phyloP scores from a whole-genome alignment of 2,113 vertebrate genomes.

The Ctenodactylus gundi region DNA sequence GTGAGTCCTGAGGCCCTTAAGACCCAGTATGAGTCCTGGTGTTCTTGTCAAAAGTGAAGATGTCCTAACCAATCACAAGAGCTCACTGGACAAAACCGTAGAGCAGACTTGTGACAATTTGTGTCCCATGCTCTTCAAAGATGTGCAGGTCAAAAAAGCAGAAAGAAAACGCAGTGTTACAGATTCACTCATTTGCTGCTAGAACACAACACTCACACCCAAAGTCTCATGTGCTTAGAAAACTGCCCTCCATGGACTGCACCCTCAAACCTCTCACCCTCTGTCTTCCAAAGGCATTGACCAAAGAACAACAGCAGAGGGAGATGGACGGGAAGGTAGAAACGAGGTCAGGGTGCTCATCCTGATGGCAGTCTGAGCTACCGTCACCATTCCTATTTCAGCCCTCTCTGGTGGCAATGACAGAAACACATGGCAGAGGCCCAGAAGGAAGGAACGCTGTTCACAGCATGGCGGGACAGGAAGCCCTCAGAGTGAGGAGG shows the following conservation, averaged over 20 bases:
- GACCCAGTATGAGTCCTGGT: background rate
- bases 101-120: background rate
- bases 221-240: background rate
- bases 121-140: background rate
- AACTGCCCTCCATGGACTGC: background rate
- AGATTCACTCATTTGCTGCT: too few relatives aligned
- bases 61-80: background rate
- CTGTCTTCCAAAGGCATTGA: background rate
- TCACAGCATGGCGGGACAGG: too few relatives aligned
- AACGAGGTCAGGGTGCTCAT: too few relatives aligned
- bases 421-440: too few relatives aligned
- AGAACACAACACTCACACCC: too few relatives aligned
- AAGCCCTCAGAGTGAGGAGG: too few relatives aligned
- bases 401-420: too few relatives aligned
- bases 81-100: background rate
- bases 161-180: too few relatives aligned
- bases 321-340: accelerated
- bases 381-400: too few relatives aligned
- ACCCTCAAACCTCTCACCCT: background rate
- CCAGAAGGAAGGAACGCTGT: too few relatives aligned
- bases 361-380: background rate
- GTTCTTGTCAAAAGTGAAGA: background rate
- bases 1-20: background rate
- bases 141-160: slow-evolving; percentile 16
- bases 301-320: background rate